A percentile compares a stretch with the other conserved stretches of the same genome.
Evolutionary conservation across 2,113 vertebrate genomes (phyloP).

Genomic region (Lampris incognitus): DNA sequence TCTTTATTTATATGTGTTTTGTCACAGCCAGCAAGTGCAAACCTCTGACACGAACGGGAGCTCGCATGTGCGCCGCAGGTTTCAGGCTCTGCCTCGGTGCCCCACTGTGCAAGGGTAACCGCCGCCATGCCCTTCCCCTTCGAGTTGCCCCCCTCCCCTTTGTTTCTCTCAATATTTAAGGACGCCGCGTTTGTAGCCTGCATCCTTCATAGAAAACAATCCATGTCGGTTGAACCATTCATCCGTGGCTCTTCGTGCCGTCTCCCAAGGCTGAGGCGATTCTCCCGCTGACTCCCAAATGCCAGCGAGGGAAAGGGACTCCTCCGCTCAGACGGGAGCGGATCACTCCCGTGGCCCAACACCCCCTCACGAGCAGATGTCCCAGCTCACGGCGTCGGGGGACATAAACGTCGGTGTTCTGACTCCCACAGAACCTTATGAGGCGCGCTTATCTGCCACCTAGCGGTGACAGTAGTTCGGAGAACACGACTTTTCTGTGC

Average conservation of each 20-base stretch:
- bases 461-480: conserved; percentile 51
- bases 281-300: conserved; percentile 59
- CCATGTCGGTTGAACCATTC: conserved; percentile 61
- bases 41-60: conserved; percentile 20
- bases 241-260: conserved; percentile 64
- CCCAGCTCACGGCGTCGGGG: conserved; percentile 33
- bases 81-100: conserved; percentile 15
- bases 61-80: neutral
- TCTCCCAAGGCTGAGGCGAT: conserved; percentile 69
- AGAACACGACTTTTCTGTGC: conserved; percentile 50
- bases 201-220: conserved; percentile 64
- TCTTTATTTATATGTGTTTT: conserved; percentile 29
- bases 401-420: conserved; percentile 65
- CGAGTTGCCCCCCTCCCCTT: conserved; percentile 46
- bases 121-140: conserved; percentile 37
- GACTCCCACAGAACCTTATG: conserved; percentile 54
- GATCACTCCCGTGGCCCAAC: conserved; percentile 41
- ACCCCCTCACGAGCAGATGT: conserved; percentile 32
- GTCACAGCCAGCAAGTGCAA: conserved; percentile 64
- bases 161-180: conserved; percentile 47
- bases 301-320: conserved; percentile 32
- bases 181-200: conserved; percentile 33
- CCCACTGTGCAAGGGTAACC: neutral
- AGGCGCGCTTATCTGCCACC: conserved; percentile 60
- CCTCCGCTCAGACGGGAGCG: conserved; percentile 40